Evolutionary conservation across 2,888 invertebrate species (phyloP).

Genomic region (Epsilonema sp.): DNA sequence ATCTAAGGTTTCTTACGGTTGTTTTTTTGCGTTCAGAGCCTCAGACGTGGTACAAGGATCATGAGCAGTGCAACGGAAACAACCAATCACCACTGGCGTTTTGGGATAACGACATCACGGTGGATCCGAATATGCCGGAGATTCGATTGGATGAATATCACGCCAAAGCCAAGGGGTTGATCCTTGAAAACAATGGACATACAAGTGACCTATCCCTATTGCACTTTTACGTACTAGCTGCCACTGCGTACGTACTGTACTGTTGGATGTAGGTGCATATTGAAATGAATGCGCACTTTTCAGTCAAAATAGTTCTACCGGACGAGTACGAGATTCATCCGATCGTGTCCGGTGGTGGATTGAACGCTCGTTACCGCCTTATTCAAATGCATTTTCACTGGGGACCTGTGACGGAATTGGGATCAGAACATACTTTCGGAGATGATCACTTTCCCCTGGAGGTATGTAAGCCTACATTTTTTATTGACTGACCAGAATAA

Average conservation of each 20-base stretch:
- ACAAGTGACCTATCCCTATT: background rate
- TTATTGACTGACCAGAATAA: no score
- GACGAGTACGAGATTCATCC: no score
- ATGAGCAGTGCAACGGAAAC: background rate
- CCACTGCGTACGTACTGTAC: no score
- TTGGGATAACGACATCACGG: constrained; percentile 2
- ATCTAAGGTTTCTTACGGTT: no score
- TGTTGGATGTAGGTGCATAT: no score
- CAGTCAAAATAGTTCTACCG: no score
- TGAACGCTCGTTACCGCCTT: constrained; percentile 23
- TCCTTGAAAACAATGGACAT: constrained; percentile 23
- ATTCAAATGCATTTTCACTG: constrained; percentile 27
- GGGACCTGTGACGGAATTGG: constrained; percentile 11
- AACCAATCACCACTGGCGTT: background rate
- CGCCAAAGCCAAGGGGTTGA: constrained; percentile 15
- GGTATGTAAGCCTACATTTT: no score
- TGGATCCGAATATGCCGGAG: background rate
- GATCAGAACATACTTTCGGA: constrained; percentile 2
- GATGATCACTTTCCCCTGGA: constrained; percentile 1
- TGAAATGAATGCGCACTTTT: no score
- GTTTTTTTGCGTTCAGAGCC: no score
- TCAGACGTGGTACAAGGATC: background rate
- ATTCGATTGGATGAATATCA: constrained; percentile 23
- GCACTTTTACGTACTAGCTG: background rate
- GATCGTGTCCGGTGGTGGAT: constrained; percentile 21